Evolutionary conservation across 2,888 invertebrate species (phyloP).

Genomic region (Nasonovia ribisnigri): DNA sequence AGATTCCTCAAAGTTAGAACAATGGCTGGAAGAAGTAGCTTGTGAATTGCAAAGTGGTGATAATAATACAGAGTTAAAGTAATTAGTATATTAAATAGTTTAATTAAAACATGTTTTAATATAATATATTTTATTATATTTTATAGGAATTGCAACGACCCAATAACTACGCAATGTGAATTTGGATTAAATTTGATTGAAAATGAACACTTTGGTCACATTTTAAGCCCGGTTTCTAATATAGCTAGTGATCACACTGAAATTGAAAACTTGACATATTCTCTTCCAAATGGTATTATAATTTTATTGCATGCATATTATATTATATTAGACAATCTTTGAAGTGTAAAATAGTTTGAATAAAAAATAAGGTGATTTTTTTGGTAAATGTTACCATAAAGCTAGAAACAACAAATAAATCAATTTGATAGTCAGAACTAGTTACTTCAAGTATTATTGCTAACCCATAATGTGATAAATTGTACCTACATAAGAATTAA

Average conservation of each 20-base stretch:
- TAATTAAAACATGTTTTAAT: neutral
- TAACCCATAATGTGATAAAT: neutral
- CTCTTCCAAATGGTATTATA: neutral
- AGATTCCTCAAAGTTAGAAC: conserved; percentile 40
- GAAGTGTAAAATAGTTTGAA: neutral
- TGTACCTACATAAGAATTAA: neutral
- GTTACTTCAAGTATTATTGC: neutral
- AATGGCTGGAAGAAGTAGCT: conserved; percentile 40
- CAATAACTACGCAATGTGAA: conserved; percentile 28
- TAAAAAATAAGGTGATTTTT: neutral
- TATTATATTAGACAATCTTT: neutral
- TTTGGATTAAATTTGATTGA: conserved; percentile 41
- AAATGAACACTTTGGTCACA: neutral
- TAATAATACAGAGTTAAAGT: conserved; percentile 25
- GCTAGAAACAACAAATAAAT: neutral
- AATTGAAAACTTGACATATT: conserved; percentile 22
- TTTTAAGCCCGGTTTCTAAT: conserved; percentile 2
- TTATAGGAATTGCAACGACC: conserved; percentile 9
- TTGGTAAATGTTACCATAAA: neutral
- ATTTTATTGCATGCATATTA: neutral
- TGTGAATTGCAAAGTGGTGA: conserved; percentile 35
- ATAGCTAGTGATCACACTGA: conserved; percentile 1
- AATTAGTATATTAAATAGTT: conserved; percentile 14
- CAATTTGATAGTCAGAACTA: neutral
- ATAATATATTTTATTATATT: neutral